Conservation (phyloP, 2,888 invertebrate genomes). For the Bembecia ichneumoniformis region DNA sequence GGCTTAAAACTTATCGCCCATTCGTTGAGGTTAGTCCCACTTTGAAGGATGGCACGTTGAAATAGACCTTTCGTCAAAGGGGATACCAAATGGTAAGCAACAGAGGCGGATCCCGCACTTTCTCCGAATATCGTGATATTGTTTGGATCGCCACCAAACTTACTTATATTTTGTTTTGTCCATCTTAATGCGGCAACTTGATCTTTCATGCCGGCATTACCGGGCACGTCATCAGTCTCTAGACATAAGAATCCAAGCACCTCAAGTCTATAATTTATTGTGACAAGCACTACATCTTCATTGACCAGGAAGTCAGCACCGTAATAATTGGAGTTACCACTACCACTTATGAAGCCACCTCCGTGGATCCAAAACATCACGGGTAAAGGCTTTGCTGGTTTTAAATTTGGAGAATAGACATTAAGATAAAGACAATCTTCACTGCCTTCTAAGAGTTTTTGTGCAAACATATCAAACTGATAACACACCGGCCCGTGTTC, state of each 20-base stretch:
- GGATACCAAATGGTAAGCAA: constrained; percentile 44
- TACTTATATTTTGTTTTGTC: constrained; percentile 45
- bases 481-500: constrained; percentile 34
- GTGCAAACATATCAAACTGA: constrained; percentile 23
- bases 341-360: constrained; percentile 39
- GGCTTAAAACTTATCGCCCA: constrained; percentile 63
- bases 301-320: constrained; percentile 50
- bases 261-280: constrained; percentile 52
- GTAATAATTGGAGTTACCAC: constrained; percentile 37
- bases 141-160: constrained; percentile 50
- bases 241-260: constrained; percentile 48
- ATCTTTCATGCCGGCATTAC: constrained; percentile 62
- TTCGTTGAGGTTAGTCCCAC: constrained; percentile 74
- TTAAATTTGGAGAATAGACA: constrained; percentile 42
- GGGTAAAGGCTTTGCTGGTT: constrained; percentile 24
- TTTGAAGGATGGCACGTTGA: constrained; percentile 74
- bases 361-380: constrained; percentile 58
- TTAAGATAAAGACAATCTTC: constrained; percentile 58
- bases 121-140: constrained; percentile 61
- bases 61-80: constrained; percentile 57
- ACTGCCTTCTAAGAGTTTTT: constrained; percentile 18
- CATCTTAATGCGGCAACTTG: constrained; percentile 54
- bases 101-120: constrained; percentile 46
- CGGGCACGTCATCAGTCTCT: constrained; percentile 49
- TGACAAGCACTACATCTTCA: constrained; percentile 45